phyloP scores from a whole-genome alignment of 2,113 vertebrate genomes.

The Corapipo altera region DNA sequence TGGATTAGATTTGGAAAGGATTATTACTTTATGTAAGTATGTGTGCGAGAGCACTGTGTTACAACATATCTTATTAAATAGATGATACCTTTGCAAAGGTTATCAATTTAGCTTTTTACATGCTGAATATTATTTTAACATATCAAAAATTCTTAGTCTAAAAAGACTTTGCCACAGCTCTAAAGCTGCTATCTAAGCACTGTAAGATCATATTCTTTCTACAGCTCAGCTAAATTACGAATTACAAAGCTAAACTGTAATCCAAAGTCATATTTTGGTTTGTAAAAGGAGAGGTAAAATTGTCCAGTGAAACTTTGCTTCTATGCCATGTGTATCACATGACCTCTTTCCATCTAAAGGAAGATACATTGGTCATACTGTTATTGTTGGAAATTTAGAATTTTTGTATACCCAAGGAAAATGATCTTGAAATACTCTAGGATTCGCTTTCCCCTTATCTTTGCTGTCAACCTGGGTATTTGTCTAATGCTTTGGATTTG shows the following conservation, averaged over 20 bases:
- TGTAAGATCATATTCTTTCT: background rate
- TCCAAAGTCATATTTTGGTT: background rate
- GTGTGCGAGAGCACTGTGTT: background rate
- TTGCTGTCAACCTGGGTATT: background rate
- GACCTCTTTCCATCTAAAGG: background rate
- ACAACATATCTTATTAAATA: background rate
- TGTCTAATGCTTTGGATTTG: background rate
- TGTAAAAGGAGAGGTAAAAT: background rate
- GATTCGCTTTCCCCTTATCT: background rate
- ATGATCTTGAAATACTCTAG: background rate
- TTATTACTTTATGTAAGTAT: background rate
- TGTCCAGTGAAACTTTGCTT: background rate
- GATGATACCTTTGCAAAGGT: background rate
- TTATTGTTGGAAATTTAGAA: background rate
- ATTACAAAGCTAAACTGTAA: background rate
- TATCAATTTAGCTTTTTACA: background rate
- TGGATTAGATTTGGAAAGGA: background rate
- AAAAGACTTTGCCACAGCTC: background rate
- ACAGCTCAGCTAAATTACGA: background rate
- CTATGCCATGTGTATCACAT: rapidly evolving
- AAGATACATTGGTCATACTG: background rate
- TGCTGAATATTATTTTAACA: background rate
- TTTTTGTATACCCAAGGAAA: background rate
- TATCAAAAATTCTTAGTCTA: background rate
- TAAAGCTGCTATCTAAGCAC: background rate